Conservation (phyloP, 1,140 invertebrate genomes). For the Alviniconcha marisindica region DNA sequence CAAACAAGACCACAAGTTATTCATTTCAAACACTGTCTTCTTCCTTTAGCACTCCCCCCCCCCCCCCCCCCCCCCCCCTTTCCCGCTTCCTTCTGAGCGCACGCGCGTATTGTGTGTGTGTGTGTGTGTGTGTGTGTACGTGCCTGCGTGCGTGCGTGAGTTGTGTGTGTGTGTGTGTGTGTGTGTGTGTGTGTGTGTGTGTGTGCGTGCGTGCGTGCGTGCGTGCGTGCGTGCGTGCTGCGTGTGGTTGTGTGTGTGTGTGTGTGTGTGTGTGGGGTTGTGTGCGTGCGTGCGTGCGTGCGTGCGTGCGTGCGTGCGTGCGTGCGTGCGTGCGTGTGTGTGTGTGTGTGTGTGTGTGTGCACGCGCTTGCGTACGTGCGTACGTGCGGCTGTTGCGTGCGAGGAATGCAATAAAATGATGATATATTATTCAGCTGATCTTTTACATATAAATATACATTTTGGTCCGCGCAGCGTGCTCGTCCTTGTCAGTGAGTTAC, state of each 20-base stretch:
- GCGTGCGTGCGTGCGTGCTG: neutral
- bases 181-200: neutral
- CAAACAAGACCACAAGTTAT: too few relatives aligned
- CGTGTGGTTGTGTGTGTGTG: too few relatives aligned
- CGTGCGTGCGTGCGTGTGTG: slow-evolving; percentile 6
- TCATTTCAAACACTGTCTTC: too few relatives aligned
- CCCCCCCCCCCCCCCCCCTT: too few relatives aligned
- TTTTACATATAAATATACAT: too few relatives aligned
- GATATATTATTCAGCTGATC: too few relatives aligned
- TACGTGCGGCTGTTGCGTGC: neutral
- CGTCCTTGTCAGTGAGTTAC: too few relatives aligned
- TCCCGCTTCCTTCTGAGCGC: too few relatives aligned
- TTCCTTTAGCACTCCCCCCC: too few relatives aligned
- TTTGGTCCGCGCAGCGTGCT: too few relatives aligned
- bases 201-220: neutral
- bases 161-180: neutral
- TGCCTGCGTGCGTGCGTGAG: neutral
- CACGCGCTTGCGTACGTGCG: neutral
- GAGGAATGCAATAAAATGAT: too few relatives aligned
- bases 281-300: neutral
- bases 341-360: slow-evolving; percentile 16
- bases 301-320: neutral
- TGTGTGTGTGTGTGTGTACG: neutral
- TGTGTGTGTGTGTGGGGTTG: neutral
- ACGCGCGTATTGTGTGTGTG: neutral